A percentile compares a stretch with the other conserved stretches of the same genome.
Evolutionary conservation across 2,113 vertebrate species (phyloP).

Genomic region (Ctenomys sociabilis): DNA sequence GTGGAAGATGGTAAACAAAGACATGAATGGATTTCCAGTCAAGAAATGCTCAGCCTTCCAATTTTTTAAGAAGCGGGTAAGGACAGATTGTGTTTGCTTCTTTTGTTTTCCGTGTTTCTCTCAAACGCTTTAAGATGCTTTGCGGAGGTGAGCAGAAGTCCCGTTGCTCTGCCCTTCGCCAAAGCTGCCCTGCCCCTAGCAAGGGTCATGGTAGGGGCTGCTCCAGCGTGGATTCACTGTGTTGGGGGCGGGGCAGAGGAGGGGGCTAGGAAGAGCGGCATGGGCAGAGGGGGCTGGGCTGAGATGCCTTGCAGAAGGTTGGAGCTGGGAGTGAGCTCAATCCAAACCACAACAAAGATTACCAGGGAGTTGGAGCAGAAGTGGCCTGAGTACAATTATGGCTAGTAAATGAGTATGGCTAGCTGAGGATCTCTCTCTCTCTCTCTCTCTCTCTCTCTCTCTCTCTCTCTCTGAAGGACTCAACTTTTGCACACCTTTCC

Average conservation of each 20-base stretch:
- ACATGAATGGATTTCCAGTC: slow-evolving; percentile 98
- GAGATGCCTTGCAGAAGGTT: not conserved
- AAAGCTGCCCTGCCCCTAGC: not conserved
- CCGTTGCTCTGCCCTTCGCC: not conserved
- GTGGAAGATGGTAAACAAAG: slow-evolving; percentile 96
- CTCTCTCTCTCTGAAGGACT: slow-evolving; percentile 15
- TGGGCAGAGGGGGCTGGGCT: slow-evolving; percentile 65
- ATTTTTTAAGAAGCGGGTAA: slow-evolving; percentile 99
- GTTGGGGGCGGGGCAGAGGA: not conserved
- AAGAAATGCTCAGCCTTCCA: slow-evolving; percentile 99
- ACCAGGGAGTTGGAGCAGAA: slow-evolving; percentile 61
- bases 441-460: not conserved
- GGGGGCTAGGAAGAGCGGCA: not conserved
- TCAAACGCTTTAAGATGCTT: slow-evolving; percentile 24
- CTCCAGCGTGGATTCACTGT: not conserved
- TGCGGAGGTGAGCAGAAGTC: not conserved
- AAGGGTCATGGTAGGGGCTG: slow-evolving; percentile 8
- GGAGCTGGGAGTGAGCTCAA: slow-evolving; percentile 59
- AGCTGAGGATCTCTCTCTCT: slow-evolving; percentile 59
- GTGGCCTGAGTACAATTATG: slow-evolving; percentile 23
- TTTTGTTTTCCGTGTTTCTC: slow-evolving; percentile 65
- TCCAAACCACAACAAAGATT: slow-evolving; percentile 36
- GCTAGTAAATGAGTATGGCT: slow-evolving; percentile 45
- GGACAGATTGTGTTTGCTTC: slow-evolving; percentile 78
- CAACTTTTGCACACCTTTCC: slow-evolving; percentile 78